phyloP scores from a whole-genome alignment of 2,797 vertebrate species.

The Gadopsis marmoratus region DNA sequence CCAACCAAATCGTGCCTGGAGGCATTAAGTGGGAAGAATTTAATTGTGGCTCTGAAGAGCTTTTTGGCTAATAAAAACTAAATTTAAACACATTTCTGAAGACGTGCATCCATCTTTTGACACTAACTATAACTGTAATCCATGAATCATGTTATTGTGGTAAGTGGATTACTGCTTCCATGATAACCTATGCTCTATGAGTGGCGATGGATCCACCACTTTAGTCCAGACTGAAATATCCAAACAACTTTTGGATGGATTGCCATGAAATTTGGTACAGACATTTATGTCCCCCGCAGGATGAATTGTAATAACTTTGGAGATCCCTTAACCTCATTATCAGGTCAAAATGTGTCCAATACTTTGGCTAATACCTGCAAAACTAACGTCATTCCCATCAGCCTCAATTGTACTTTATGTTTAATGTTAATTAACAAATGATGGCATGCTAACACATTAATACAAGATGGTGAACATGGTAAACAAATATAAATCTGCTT shows the following conservation, averaged over 20 bases:
- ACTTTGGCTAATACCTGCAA: neutral
- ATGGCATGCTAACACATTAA: neutral
- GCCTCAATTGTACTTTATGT: neutral
- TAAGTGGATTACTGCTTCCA: neutral
- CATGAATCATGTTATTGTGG: neutral
- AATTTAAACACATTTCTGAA: neutral
- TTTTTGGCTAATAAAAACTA: neutral
- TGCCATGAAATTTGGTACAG: neutral
- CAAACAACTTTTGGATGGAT: neutral
- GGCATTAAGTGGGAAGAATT: slow-evolving; percentile 15
- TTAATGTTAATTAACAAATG: neutral
- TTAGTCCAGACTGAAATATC: neutral
- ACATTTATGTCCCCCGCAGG: neutral
- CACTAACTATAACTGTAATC: neutral
- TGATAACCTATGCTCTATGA: neutral
- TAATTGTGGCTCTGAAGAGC: slow-evolving; percentile 1
- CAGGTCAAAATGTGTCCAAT: neutral
- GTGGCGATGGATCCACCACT: neutral
- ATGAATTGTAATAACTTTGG: neutral
- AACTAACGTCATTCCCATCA: neutral
- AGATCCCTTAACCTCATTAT: neutral
- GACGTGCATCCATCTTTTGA: slow-evolving; percentile 2
- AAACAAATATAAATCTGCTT: neutral
- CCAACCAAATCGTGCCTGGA: slow-evolving; percentile 10
- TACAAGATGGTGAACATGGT: neutral